Base-by-base conservation (phyloP, 53 echinoderm and acorn worm genomes). In the Stichopus horrens region DNA sequence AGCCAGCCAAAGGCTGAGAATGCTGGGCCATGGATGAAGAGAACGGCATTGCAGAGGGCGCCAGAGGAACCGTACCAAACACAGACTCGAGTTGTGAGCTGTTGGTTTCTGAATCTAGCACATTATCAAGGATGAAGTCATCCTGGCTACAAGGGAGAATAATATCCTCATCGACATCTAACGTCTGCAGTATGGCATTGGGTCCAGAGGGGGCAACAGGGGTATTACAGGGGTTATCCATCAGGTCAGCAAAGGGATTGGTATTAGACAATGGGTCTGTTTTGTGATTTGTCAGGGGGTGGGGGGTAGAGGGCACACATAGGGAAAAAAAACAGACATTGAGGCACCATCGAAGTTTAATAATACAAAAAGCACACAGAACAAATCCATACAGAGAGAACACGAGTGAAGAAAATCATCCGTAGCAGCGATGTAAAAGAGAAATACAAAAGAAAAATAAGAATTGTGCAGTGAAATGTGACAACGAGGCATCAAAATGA, bases 21-120 rank as follows among this genome's bases (percentile, higher is more conserved):
- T 18, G 14, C 2, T 54, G 4, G 8, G 79, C 55, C 58, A 80
- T 54, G 13, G 71, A 68, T 68, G 71, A 5, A 19, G 71, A 68
- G 6, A 56, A 57, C 5, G 80, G 58, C 6, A 80, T 22, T 18
- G 56, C 14, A 6, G 93, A 82, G 54, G 93, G 93, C 16, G 93
- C 90, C 82, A 93, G 83, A 56, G 90, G 90, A 53, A 87, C 58
- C 23, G 59, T 83, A 65, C 92, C 92, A 77, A 92, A 92, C 63
- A 92, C 86, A 5, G 92, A 92, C 89, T 92, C 92, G 5, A 92
- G 89, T 77, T 92, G 86, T 0, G 86, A 63, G 23, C 86, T 22
- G 71, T 86, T 92, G 89, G 86, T 89, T 86, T 92, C 92, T 74
- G 88, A 73, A 73, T 92, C 92, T 63, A 92, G 68, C 52, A 92